These are phyloP conservation scores for Mamestra brassicae DNA, from an alignment of 2,888 invertebrate genomes.

Conservation along the genomic window DNA sequence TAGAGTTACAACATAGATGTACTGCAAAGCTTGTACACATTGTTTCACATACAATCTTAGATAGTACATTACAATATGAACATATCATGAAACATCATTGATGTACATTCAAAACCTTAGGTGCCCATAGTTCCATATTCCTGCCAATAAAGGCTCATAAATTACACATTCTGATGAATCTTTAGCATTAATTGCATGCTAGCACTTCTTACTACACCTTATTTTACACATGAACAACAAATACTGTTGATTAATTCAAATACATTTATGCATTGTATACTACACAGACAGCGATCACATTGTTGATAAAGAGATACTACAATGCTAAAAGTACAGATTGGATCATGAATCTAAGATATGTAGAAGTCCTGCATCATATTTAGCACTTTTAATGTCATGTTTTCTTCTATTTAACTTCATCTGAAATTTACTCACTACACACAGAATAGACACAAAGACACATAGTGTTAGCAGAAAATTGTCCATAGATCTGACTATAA, in stretches of 20 bases:
- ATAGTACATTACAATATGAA: constrained; percentile 49
- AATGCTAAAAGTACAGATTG: constrained; percentile 36
- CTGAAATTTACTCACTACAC: constrained; percentile 67
- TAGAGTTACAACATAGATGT: constrained; percentile 60
- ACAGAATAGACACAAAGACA: constrained; percentile 69
- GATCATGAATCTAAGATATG: constrained; percentile 57
- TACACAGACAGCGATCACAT: constrained; percentile 52
- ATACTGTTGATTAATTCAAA: constrained; percentile 64
- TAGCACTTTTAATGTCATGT: constrained; percentile 62
- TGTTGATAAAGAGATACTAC: constrained; percentile 35
- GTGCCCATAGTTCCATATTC: constrained; percentile 20
- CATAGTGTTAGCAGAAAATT: constrained; percentile 69
- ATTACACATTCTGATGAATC: constrained; percentile 14
- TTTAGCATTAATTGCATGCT: constrained; percentile 47
- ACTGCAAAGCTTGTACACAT: constrained; percentile 65
- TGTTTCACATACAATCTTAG: constrained; percentile 58
- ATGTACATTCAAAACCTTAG: constrained; percentile 41
- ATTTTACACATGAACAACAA: constrained; percentile 60
- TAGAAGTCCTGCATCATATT: constrained; percentile 55
- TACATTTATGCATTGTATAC: constrained; percentile 66
- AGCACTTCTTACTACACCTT: constrained; percentile 51
- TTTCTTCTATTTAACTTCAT: constrained; percentile 52
- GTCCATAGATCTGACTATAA: constrained; percentile 74
- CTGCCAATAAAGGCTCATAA: constrained; percentile 27
- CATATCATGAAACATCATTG: constrained; percentile 52